A percentile compares a stretch with the other conserved stretches of the same genome.
Conservation (phyloP, 2,888 invertebrate genomes). For the Calameuta pallipes region DNA sequence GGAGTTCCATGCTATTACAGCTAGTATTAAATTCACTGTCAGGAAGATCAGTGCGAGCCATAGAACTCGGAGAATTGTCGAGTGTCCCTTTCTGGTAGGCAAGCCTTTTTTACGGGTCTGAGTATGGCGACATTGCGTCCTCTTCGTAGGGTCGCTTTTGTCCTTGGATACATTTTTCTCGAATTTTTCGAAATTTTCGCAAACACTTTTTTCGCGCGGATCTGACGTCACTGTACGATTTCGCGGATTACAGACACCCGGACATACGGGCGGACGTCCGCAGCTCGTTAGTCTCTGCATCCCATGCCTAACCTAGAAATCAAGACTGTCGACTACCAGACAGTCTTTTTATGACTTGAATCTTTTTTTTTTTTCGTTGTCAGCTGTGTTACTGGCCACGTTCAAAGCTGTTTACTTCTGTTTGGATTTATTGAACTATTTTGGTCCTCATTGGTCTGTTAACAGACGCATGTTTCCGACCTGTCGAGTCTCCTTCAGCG, state of each 20-base stretch:
- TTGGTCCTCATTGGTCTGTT: not conserved
- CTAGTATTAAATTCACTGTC: conserved; percentile 25
- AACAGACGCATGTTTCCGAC: conserved; percentile 86
- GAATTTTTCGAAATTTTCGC: not conserved
- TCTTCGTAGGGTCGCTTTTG: not conserved
- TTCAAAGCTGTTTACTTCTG: not conserved
- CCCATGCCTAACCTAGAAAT: not conserved
- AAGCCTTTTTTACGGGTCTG: not conserved
- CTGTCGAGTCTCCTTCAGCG: conserved; percentile 79
- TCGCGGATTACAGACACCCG: conserved; percentile 47
- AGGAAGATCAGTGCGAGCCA: not conserved
- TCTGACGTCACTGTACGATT: conserved; percentile 3
- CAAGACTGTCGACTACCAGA: not conserved
- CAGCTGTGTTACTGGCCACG: not conserved
- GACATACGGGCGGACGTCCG: conserved; percentile 40
- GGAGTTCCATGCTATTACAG: conserved; percentile 38
- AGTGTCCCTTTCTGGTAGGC: not conserved
- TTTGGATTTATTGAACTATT: not conserved
- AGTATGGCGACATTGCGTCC: not conserved
- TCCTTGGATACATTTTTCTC: not conserved
- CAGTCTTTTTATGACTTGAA: not conserved
- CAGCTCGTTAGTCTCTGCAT: not conserved
- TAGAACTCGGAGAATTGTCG: not conserved
- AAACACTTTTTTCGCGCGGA: not conserved
- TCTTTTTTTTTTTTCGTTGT: not conserved